Base-by-base conservation (phyloP, 2,888 invertebrate genomes). In the Phorcus lineatus region DNA sequence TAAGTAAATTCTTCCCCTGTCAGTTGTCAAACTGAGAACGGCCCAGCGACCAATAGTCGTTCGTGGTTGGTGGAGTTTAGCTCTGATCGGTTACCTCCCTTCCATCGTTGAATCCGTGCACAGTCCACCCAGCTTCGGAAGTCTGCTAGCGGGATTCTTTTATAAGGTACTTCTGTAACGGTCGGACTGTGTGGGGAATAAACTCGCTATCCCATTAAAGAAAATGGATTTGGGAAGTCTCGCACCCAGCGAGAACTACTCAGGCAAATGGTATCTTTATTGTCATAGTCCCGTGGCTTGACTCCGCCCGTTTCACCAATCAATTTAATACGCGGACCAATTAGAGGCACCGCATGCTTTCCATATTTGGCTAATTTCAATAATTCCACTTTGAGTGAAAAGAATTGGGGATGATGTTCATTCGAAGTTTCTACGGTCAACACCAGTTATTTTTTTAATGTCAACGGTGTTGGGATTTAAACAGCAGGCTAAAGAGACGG, bases 281-380 rank as follows among this genome's bases (percentile, higher is more conserved):
- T 40, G 70, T 70, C 70, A 19, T 19, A 19, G 19, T 31, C 36
- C 70, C 40, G 70, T 40, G 70, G 36, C 19, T 70, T 70, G 70
- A 70, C 77, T 62, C 77, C 77, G 77, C 77, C 77, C 62, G 52
- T 66, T 52, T 16, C 62, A 66, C 66, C 66, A 66, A 70, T 78
- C 77, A 78, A 78, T 70, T 66, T 66, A 78, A 78, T 78, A 66
- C 66, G 66, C 24, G 62, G 53, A 78, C 77, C 77, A 78, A 78
- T 78, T 78, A 78, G 77, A 78, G 66, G 24, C 47, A 62, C 62
- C 77, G 52, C 62, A 66, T 52, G 28, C 47, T 40, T 62, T 40
- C 77, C 77, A 66, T 78, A 78, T 78, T 78, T 66, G 77, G 77
- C 62, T 78, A 62, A 78, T 78, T 78, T 78, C 62, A 28, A 47